phyloP scores from a whole-genome alignment of 2,113 vertebrate genomes.

The Neotoma lepida region DNA sequence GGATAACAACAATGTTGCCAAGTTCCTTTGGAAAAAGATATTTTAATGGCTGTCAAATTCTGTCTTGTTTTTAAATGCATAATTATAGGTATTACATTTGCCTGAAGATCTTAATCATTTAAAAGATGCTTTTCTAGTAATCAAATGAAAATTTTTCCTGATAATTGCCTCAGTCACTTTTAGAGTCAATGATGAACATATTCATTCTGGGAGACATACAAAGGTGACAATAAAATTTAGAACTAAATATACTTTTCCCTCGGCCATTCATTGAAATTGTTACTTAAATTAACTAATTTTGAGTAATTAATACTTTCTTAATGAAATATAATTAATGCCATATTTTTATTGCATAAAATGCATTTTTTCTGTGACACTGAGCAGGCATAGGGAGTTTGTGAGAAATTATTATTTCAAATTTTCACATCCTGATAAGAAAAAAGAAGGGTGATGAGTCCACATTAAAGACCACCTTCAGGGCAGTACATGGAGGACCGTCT shows the following conservation, averaged over 20 bases:
- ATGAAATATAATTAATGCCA: slow-evolving; percentile 17
- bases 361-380: not conserved
- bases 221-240: slow-evolving; percentile 61
- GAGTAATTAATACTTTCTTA: slow-evolving; percentile 39
- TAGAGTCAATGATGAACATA: slow-evolving; percentile 57
- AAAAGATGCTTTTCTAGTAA: slow-evolving; percentile 68
- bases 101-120: slow-evolving; percentile 71
- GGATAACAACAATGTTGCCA: not conserved
- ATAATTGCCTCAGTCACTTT: slow-evolving; percentile 66
- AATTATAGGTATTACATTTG: slow-evolving; percentile 67
- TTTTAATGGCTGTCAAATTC: slow-evolving; percentile 56
- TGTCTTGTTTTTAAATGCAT: slow-evolving; percentile 66
- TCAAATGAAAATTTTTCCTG: slow-evolving; percentile 63
- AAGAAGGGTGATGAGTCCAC: not conserved
- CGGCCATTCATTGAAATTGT: slow-evolving; percentile 5
- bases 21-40: slow-evolving; percentile 25
- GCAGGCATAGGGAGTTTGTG: not conserved
- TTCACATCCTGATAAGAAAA: not conserved
- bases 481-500: not conserved
- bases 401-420: not conserved
- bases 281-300: slow-evolving; percentile 48
- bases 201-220: slow-evolving; percentile 61
- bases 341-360: slow-evolving; percentile 1
- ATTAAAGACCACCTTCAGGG: not conserved
- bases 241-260: slow-evolving; percentile 49